Conservation (phyloP, 2,888 invertebrate species). For the Tetanocera ferruginea region DNA sequence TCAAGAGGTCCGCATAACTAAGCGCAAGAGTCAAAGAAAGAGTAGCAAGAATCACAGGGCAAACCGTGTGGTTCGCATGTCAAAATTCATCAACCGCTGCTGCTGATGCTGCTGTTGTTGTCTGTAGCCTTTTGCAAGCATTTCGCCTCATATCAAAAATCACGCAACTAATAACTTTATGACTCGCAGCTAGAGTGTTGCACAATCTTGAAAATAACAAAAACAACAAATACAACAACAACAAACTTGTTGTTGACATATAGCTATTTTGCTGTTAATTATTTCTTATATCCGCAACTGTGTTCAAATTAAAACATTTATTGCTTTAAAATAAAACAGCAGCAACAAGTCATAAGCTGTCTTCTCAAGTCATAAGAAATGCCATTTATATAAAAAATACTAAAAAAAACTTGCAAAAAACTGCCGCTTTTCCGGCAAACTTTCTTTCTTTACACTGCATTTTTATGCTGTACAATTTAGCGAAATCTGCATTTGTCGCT, state of each 20-base stretch:
- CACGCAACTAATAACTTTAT: background rate
- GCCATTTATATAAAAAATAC: background rate
- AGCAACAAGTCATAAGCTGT: too few species aligned
- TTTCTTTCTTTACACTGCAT: background rate
- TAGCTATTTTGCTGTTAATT: too few species aligned
- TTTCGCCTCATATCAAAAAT: background rate
- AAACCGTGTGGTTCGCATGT: too few species aligned
- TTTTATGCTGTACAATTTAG: background rate
- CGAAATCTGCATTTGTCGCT: background rate
- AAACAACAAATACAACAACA: background rate
- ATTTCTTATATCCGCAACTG: too few species aligned
- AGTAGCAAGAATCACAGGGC: too few species aligned
- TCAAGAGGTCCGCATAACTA: too few species aligned
- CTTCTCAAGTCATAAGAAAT: too few species aligned
- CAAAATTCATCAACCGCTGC: background rate
- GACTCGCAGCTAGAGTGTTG: background rate
- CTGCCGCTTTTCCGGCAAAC: background rate
- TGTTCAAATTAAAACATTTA: too few species aligned
- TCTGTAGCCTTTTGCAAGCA: background rate
- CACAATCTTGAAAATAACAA: background rate
- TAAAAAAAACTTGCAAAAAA: background rate
- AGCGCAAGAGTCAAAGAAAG: too few species aligned
- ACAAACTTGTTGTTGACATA: background rate
- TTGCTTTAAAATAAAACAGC: too few species aligned
- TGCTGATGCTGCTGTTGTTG: background rate